phyloP scores from a whole-genome alignment of 2,113 vertebrate species.

The Cathartes aura region DNA sequence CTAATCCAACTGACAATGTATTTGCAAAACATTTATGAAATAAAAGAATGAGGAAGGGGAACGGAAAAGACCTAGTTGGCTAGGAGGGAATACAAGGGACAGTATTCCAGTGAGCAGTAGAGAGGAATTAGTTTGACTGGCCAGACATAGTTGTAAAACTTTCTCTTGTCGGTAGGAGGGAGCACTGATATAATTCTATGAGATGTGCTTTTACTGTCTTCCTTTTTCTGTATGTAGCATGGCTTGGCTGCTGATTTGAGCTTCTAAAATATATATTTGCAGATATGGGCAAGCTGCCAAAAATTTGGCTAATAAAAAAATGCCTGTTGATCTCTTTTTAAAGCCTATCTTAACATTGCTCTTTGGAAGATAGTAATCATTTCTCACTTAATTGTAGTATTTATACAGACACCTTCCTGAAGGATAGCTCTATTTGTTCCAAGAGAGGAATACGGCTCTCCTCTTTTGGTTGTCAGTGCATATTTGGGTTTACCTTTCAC shows the following conservation, averaged over 20 bases:
- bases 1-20: neutral
- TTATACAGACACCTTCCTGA: neutral
- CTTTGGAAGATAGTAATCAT: neutral
- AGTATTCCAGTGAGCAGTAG: neutral
- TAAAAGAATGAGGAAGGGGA: neutral
- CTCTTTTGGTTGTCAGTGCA: neutral
- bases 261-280: neutral
- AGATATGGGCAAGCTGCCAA: slow-evolving; percentile 21
- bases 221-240: neutral
- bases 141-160: neutral
- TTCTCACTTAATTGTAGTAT: neutral
- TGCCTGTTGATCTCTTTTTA: slow-evolving; percentile 25
- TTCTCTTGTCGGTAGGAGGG: neutral
- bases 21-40: neutral
- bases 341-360: neutral
- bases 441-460: neutral
- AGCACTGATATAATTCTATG: neutral
- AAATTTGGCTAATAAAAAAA: slow-evolving; percentile 22
- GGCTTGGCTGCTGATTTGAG: neutral
- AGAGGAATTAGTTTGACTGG: neutral
- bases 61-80: neutral
- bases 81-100: neutral
- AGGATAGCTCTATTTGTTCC: neutral
- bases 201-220: neutral
- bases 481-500: neutral